A percentile compares a stretch with the other conserved stretches of the same genome.
phyloP scores from a whole-genome alignment of 2,888 invertebrate genomes.

The Lysandra coridon region DNA sequence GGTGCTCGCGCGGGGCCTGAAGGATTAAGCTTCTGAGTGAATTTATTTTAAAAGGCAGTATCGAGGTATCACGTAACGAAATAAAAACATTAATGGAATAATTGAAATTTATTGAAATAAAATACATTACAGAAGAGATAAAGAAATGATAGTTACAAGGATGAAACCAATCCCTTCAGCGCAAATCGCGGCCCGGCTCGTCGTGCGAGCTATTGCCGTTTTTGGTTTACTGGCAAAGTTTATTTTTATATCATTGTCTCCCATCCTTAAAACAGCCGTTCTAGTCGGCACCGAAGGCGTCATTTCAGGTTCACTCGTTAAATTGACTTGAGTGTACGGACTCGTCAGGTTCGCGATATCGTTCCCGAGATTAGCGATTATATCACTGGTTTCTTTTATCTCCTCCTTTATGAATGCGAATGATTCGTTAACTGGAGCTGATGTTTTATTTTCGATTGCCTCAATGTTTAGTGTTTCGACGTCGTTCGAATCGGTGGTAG shows the following conservation, averaged over 20 bases:
- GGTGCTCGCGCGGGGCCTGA: too few species aligned
- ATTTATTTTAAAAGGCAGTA: not conserved
- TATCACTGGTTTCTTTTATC: slow-evolving; percentile 3
- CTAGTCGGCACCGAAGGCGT: not conserved
- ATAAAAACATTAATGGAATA: not conserved
- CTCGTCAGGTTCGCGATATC: not conserved
- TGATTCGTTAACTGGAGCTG: not conserved
- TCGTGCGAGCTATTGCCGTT: not conserved
- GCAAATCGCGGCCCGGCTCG: not conserved
- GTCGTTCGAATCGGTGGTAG: slow-evolving; percentile 19
- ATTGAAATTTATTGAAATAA: slow-evolving; percentile 1
- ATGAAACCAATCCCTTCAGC: not conserved
- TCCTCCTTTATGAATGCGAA: not conserved
- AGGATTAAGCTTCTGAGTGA: not conserved
- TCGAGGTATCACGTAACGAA: not conserved
- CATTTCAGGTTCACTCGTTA: not conserved
- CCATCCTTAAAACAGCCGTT: not conserved
- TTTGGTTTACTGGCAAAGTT: not conserved
- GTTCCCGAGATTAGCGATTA: not conserved
- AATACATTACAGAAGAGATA: not conserved
- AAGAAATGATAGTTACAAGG: not conserved
- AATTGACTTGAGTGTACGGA: not conserved
- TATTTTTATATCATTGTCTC: not conserved
- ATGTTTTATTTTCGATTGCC: slow-evolving; percentile 8
- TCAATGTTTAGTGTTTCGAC: slow-evolving; percentile 32